Conservation (phyloP, 1,140 invertebrate species). For the Drosophila equinoxialis region DNA sequence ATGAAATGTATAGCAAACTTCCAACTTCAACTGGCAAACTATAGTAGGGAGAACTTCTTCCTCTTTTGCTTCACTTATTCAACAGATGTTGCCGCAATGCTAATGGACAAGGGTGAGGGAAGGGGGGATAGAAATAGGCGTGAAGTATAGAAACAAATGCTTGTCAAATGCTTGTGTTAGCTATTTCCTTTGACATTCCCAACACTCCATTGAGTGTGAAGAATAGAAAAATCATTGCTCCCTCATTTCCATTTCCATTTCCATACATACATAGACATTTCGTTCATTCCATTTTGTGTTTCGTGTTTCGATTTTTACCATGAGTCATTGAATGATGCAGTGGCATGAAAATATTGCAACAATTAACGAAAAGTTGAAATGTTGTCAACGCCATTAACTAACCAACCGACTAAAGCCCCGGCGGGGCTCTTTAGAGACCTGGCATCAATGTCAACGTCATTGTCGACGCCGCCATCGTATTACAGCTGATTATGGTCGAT, state of each 20-base stretch:
- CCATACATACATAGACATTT: background rate
- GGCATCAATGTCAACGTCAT: conserved; percentile 1
- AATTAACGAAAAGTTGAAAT: conserved; percentile 45
- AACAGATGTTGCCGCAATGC: background rate
- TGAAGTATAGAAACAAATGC: conserved; percentile 41
- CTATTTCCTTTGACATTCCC: conserved; percentile 58
- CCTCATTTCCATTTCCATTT: conserved; percentile 21
- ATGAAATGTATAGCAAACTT: no score
- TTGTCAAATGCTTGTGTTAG: conserved; percentile 66
- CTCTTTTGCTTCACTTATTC: background rate
- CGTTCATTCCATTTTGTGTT: background rate
- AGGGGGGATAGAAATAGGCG: conserved; percentile 11
- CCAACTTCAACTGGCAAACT: background rate
- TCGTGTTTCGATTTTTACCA: conserved; percentile 37
- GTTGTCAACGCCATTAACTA: conserved; percentile 50
- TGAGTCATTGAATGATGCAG: conserved; percentile 43
- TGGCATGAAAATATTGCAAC: conserved; percentile 57
- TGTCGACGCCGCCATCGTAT: background rate
- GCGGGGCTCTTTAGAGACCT: background rate
- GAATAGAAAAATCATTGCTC: conserved; percentile 57
- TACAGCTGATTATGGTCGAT: background rate
- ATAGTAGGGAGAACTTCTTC: background rate
- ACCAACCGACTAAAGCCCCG: background rate
- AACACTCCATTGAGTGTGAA: conserved; percentile 48
- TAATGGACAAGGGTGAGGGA: background rate